These are phyloP conservation scores for Volucella inflata DNA, from an alignment of 2,888 invertebrate genomes.

Conservation along the genomic window DNA sequence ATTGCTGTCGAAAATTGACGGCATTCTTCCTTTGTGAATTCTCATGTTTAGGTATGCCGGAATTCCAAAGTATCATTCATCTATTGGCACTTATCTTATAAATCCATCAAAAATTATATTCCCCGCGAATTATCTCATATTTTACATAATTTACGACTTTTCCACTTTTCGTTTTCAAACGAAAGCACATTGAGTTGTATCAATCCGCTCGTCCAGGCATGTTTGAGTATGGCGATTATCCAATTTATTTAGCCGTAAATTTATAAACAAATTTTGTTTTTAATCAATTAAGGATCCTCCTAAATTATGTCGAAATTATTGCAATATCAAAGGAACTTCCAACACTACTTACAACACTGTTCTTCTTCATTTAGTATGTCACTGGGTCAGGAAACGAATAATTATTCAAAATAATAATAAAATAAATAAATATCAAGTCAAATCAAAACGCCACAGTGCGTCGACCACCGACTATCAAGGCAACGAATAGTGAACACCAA, in stretches of 20 bases:
- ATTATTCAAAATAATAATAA: conserved; percentile 46
- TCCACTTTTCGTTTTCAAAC: no score
- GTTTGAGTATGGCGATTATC: conserved; percentile 45
- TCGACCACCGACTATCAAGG: no score
- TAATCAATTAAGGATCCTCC: conserved; percentile 58
- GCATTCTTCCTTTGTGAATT: no score
- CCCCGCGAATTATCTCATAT: no score
- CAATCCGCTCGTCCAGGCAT: conserved; percentile 26
- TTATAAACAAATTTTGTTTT: conserved; percentile 66
- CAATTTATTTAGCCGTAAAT: conserved; percentile 68
- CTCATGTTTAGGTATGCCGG: no score
- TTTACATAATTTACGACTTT: no score
- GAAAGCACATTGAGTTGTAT: neutral
- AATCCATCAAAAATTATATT: no score
- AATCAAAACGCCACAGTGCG: neutral
- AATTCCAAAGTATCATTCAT: no score
- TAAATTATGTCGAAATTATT: conserved; percentile 61
- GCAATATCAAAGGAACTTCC: conserved; percentile 57
- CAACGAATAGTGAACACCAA: no score
- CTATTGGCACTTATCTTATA: no score
- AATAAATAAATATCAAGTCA: conserved; percentile 44
- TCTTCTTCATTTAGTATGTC: conserved; percentile 44
- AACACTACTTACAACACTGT: conserved; percentile 14
- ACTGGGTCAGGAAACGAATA: conserved; percentile 47
- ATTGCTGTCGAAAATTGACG: no score